phyloP scores from a whole-genome alignment of 1,140 invertebrate species.

The Steinernema khuongi region DNA sequence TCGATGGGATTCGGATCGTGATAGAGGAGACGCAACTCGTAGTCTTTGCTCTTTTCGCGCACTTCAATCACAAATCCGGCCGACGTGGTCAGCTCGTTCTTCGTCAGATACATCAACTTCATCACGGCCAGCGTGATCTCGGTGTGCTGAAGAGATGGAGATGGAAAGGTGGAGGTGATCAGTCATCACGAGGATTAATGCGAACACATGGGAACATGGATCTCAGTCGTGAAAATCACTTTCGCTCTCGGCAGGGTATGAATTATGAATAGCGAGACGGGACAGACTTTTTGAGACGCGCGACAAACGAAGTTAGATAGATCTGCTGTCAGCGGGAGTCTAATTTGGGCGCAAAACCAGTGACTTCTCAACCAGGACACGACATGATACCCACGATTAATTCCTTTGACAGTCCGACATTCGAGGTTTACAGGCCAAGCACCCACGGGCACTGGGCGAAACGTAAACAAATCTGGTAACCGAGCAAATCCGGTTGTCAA shows the following conservation, averaged over 20 bases:
- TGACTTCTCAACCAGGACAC: too few relatives aligned
- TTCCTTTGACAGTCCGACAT: too few relatives aligned
- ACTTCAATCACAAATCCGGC: constrained; percentile 43
- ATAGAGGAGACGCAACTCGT: constrained; percentile 22
- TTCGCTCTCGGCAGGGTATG: neutral
- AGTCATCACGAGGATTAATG: constrained; percentile 13
- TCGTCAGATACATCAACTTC: constrained; percentile 32
- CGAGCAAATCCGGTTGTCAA: neutral
- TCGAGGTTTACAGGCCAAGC: too few relatives aligned
- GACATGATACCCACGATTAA: too few relatives aligned
- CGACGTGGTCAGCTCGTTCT: constrained; percentile 38
- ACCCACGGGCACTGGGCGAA: too few relatives aligned
- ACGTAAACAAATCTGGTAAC: too few relatives aligned
- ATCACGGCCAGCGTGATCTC: constrained; percentile 38
- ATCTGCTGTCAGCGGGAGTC: too few relatives aligned
- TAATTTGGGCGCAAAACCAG: too few relatives aligned
- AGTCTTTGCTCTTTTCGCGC: constrained; percentile 18
- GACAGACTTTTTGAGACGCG: too few relatives aligned
- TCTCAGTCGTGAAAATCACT: neutral
- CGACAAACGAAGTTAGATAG: too few relatives aligned
- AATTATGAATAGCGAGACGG: neutral
- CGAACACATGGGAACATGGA: constrained; percentile 1
- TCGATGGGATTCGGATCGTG: constrained; percentile 41
- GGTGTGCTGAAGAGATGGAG: constrained; percentile 32
- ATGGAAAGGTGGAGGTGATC: neutral